phyloP scores from a whole-genome alignment of 2,113 vertebrate genomes.

The Brachypodius melanocephalos region DNA sequence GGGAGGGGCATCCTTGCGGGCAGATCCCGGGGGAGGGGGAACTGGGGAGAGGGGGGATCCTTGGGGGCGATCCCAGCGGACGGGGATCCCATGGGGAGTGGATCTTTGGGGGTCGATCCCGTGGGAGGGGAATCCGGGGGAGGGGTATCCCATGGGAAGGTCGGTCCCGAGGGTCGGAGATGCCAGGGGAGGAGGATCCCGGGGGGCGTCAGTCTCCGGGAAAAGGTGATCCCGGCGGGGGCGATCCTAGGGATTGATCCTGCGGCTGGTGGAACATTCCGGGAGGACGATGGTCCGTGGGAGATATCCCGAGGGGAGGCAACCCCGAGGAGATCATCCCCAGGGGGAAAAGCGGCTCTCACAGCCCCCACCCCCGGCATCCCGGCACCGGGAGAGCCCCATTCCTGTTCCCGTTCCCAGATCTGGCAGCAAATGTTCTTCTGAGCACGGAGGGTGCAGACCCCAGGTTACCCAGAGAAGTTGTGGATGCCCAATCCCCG shows the following conservation, averaged over 20 bases:
- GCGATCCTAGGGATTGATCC: no score
- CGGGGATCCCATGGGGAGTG: no score
- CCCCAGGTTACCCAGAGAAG: not conserved
- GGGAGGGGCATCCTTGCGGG: not conserved
- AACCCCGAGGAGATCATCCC: not conserved
- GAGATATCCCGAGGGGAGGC: not conserved
- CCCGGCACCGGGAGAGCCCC: not conserved
- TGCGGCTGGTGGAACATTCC: not conserved
- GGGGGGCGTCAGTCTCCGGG: not conserved
- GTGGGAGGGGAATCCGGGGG: no score
- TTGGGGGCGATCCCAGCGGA: not conserved
- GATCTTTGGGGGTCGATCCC: not conserved
- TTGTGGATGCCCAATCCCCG: not conserved
- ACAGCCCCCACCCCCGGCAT: accelerated
- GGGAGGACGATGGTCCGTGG: no score
- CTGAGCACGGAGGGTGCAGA: not conserved
- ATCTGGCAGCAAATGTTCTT: accelerated
- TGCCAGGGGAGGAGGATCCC: not conserved
- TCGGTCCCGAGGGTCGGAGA: no score
- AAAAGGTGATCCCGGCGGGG: not conserved
- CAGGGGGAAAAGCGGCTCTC: not conserved
- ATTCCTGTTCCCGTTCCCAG: not conserved
- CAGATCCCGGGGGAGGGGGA: not conserved
- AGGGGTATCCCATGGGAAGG: not conserved
- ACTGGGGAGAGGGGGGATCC: no score